phyloP scores from a whole-genome alignment of 2,888 invertebrate genomes.

The Spisula subtruncata region DNA sequence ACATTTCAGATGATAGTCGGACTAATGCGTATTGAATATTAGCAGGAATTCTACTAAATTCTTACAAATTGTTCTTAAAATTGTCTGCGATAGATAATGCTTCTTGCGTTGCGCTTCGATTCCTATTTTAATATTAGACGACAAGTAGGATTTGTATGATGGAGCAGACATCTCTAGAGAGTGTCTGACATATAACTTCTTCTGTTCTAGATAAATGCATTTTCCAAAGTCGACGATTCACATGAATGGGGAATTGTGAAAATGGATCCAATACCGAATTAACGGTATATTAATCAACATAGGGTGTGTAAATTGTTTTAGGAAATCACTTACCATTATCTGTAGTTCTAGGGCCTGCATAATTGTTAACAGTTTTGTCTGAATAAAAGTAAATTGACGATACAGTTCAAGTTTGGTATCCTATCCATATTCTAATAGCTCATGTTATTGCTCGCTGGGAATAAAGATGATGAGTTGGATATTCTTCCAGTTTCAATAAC shows the following conservation, averaged over 20 bases:
- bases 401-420: no score
- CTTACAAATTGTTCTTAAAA: neutral
- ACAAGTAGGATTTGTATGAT: neutral
- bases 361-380: neutral
- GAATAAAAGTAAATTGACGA: no score
- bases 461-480: no score
- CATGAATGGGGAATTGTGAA: neutral
- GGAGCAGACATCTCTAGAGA: neutral
- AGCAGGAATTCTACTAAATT: neutral
- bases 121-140: neutral
- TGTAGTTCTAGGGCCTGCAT: neutral
- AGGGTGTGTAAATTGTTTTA: neutral
- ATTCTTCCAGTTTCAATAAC: no score
- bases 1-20: neutral
- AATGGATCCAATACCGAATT: constrained; percentile 7
- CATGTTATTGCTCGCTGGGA: no score
- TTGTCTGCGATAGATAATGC: neutral
- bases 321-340: neutral
- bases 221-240: neutral
- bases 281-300: neutral
- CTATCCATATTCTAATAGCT: no score
- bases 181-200: neutral
- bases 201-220: neutral
- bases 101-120: neutral
- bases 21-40: neutral